Base-by-base conservation (phyloP, 2,888 invertebrate species). In the Euplagia quadripunctaria region DNA sequence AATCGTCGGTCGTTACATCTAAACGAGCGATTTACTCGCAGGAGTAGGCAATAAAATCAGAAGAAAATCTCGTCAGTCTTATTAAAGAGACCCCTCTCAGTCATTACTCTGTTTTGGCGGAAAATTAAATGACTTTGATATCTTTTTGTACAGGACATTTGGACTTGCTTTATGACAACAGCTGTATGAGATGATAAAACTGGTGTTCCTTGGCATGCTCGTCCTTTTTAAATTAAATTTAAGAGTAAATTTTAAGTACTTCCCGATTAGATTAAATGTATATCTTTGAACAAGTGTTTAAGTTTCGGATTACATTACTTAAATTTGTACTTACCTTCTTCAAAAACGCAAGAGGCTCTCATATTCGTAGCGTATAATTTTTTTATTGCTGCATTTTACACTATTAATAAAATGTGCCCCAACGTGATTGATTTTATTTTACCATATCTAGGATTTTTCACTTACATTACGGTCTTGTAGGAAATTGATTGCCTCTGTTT, bases 21-120 rank as follows among this genome's bases (percentile, higher is more conserved):
- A 89, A 90, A 91, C 90, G 90, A 88, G 88, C 90, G 89, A 88
- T 92, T 92, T 89, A 88, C 89, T 88, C 88, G 85, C 87, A 87
- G 83, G 88, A 90, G 90, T 86, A 84, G 85, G 89, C 89, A 91
- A 91, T 92, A 91, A 92, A 92, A 92, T 90, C 90, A 85, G 82
- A 85, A 87, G 89, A 84, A 87, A 88, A 88, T 89, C 91, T 89
- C 90, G 89, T 87, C 89, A 90, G 88, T 88, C 90, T 91, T 91
- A 91, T 92, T 91, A 91, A 90, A 85, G 81, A 84, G 86, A 82
- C 77, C 85, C 83, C 85, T 85, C 85, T 84, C 79, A 83, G 89
- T 89, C 89, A 90, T 91, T 91, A 90, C 87, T 87, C 87, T 89
- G 89, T 90, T 92, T 92, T 88, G 90, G 89, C 88, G 89, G 88